Evolutionary conservation across 2,113 vertebrate species (phyloP).

Genomic region (Tragelaphus buxtoni): DNA sequence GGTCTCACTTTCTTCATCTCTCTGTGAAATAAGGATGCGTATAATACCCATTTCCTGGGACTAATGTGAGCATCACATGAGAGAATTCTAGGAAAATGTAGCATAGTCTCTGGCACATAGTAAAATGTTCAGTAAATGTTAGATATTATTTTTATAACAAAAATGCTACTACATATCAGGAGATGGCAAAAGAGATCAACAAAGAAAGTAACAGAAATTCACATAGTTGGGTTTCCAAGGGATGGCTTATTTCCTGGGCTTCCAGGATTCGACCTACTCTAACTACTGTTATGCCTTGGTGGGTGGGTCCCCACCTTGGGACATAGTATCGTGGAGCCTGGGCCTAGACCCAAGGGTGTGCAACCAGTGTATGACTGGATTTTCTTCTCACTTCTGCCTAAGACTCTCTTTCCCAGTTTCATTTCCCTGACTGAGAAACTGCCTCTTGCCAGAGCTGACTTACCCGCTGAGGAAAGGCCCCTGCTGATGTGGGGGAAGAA

Average conservation of each 20-base stretch:
- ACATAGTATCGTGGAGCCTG: not conserved
- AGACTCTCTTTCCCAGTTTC: not conserved
- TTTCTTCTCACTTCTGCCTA: not conserved
- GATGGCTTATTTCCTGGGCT: not conserved
- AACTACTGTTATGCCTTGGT: not conserved
- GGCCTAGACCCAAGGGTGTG: not conserved
- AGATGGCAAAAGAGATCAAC: not conserved
- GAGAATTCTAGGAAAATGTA: not conserved
- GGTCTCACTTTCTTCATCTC: not conserved
- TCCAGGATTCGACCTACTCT: not conserved
- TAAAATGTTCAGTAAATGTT: not conserved
- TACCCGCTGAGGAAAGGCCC: not conserved
- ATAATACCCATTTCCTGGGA: not conserved
- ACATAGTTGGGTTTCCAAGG: not conserved
- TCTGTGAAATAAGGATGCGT: not conserved
- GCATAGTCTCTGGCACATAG: not conserved
- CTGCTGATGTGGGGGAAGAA: not conserved
- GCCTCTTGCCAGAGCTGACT: not conserved
- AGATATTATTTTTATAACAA: not conserved
- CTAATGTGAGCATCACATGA: not conserved
- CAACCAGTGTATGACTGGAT: not conserved
- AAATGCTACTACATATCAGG: not conserved
- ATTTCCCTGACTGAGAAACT: not conserved
- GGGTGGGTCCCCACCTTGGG: not conserved
- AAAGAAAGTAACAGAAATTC: not conserved